Percentiles rank a stretch among this genome's conserved stretches.
Evolutionary conservation across 1,140 invertebrate species (phyloP).

Genomic region (Sitophilus oryzae): DNA sequence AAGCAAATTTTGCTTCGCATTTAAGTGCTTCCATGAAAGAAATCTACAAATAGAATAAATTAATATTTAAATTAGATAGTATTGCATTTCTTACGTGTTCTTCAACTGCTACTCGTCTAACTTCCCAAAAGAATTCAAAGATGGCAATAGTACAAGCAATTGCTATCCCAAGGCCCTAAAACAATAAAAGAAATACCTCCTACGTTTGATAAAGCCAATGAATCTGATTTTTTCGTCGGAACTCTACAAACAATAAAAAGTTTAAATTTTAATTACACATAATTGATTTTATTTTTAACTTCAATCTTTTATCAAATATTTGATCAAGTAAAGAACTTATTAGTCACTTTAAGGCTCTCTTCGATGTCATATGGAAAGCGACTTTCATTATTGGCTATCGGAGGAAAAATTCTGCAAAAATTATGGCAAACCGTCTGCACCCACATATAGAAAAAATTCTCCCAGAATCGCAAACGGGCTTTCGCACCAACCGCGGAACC

Average conservation of each 20-base stretch:
- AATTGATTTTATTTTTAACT: too few species aligned
- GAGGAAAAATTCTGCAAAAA: too few species aligned
- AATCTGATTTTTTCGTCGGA: slow-evolving; percentile 42
- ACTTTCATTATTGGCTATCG: too few species aligned
- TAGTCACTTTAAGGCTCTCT: too few species aligned
- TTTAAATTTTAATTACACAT: too few species aligned
- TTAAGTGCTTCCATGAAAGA: slow-evolving; percentile 56
- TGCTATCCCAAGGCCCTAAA: slow-evolving; percentile 60
- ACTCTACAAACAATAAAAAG: background rate
- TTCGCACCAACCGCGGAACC: too few species aligned
- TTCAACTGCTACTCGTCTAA: slow-evolving; percentile 67
- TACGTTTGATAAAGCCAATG: slow-evolving; percentile 75
- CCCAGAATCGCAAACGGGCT: too few species aligned
- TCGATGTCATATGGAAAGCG: too few species aligned
- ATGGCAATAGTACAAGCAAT: slow-evolving; percentile 61
- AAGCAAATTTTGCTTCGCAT: slow-evolving; percentile 56
- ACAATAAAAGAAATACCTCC: slow-evolving; percentile 84
- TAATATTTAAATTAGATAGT: background rate
- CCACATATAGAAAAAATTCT: too few species aligned
- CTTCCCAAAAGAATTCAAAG: slow-evolving; percentile 77
- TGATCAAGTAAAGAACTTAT: too few species aligned
- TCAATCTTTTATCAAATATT: too few species aligned
- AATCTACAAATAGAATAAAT: slow-evolving; percentile 47
- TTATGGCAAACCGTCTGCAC: too few species aligned
- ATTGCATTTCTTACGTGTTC: slow-evolving; percentile 56